Evolutionary conservation across 2,888 invertebrate genomes (phyloP).

Genomic region (Apoda limacodes): DNA sequence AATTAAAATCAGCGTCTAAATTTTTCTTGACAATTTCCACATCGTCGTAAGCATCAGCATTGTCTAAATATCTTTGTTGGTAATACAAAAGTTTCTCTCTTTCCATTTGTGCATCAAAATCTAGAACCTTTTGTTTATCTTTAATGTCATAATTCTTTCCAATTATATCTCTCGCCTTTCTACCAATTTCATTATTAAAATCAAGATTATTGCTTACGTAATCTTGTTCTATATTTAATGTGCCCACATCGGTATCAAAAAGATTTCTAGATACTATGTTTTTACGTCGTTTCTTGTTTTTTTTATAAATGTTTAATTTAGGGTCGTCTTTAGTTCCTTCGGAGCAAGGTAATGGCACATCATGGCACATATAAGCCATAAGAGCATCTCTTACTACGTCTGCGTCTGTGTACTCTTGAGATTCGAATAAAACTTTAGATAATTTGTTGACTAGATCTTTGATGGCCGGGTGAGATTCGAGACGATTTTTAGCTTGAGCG

Average conservation of each 20-base stretch:
- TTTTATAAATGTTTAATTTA: too few species aligned
- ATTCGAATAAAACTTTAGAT: constrained; percentile 75
- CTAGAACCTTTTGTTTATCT: constrained; percentile 37
- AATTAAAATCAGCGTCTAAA: constrained; percentile 63
- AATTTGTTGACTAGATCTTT: constrained; percentile 76
- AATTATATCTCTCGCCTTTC: constrained; percentile 56
- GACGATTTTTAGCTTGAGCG: constrained; percentile 71
- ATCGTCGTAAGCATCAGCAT: constrained; percentile 55
- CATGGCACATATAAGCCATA: constrained; percentile 88
- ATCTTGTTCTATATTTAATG: constrained; percentile 52
- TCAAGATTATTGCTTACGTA: constrained; percentile 57
- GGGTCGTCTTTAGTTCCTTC: too few species aligned
- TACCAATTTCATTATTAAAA: constrained; percentile 53
- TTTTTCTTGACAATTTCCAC: constrained; percentile 62
- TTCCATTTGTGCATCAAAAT: constrained; percentile 66
- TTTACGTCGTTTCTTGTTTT: constrained; percentile 30
- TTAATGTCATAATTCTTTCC: constrained; percentile 48
- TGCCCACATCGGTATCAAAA: constrained; percentile 50
- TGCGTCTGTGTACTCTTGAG: constrained; percentile 75
- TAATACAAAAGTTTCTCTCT: constrained; percentile 59
- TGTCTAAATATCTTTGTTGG: constrained; percentile 57
- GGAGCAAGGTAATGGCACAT: constrained; percentile 81
- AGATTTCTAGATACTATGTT: constrained; percentile 26
- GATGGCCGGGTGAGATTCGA: constrained; percentile 81
- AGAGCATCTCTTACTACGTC: constrained; percentile 83